Base-by-base conservation (phyloP, 2,113 vertebrate genomes). In the Heterochromis multidens region DNA sequence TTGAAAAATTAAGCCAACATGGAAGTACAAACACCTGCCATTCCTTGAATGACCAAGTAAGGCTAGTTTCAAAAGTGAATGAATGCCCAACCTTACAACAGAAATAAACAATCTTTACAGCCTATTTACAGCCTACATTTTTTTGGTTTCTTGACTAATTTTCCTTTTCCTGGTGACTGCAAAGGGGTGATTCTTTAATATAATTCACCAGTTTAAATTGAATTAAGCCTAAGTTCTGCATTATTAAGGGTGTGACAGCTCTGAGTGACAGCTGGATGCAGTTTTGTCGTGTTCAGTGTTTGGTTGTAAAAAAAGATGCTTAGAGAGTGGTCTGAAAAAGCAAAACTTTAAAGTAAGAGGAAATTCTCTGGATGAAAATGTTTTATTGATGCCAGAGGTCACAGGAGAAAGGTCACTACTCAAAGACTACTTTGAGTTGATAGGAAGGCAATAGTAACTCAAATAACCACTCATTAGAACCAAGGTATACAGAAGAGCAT, bases 221-320 rank as follows among this genome's bases (percentile, higher is more conserved):
- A 40, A 25, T 65, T 40, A 25, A 60, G 1, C 7, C 25, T 2
- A 60, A 25, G 0, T 40, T 40, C 35, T 25, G 35, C 35, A 16
- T 65, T 40, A 35, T 65, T 65, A 65, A 16, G 33, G 33, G 62
- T 65, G 35, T 65, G 40, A 40, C 23, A 35, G 7, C 33, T 35
- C 8, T 35, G 33, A 35, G 33, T 35, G 33, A 35, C 6, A 35
- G 33, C 33, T 7, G 33, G 33, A 6, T 65, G 62, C 7, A 65
- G 33, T 65, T 21, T 65, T 65, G 23, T 40, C 62, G 23, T 65
- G 62, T 37, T 9, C 21, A 40, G 62, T 65, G 62, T 23, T 40
- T 65, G 62, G 40, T 5, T 40, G 12, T 40, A 40, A 10, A 40
- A 40, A 40, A 40, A 12, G 11, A 40, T 40, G 10, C 37, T 1